Evolutionary conservation across 1,140 invertebrate genomes (phyloP).

Genomic region (Zaprionus ghesquierei): DNA sequence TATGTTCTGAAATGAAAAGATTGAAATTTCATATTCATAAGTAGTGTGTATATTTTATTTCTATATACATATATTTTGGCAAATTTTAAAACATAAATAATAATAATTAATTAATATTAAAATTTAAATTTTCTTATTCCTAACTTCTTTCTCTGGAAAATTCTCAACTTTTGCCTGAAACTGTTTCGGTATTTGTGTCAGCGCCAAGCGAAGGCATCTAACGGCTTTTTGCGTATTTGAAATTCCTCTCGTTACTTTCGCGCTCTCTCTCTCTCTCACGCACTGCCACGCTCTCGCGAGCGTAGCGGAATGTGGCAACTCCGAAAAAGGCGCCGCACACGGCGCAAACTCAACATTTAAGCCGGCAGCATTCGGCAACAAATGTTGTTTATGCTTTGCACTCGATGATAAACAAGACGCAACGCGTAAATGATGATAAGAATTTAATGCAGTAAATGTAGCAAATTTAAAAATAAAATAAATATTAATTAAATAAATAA

Average conservation of each 20-base stretch:
- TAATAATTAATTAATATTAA: background rate
- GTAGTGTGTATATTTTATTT: background rate
- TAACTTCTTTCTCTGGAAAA: no score
- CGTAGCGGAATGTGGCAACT: conserved; percentile 61
- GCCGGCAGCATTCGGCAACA: conserved; percentile 76
- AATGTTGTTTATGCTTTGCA: conserved; percentile 67
- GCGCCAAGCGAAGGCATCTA: conserved; percentile 38
- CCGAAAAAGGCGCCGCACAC: conserved; percentile 47
- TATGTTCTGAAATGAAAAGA: no score
- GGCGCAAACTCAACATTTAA: conserved; percentile 74
- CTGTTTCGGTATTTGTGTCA: background rate
- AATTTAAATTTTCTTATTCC: background rate
- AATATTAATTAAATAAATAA: background rate
- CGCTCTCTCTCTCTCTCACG: conserved; percentile 5
- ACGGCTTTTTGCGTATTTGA: conserved; percentile 53
- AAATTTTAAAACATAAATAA: no score
- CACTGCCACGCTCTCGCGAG: conserved; percentile 6
- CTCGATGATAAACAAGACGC: conserved; percentile 63
- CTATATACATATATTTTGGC: no score
- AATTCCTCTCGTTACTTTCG: conserved; percentile 60
- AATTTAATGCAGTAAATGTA: background rate
- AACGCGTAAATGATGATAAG: background rate
- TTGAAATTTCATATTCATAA: no score
- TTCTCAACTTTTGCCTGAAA: no score
- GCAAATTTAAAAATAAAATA: background rate